Base-by-base conservation (phyloP, 2,888 invertebrate genomes). In the Andrena trimmerana region DNA sequence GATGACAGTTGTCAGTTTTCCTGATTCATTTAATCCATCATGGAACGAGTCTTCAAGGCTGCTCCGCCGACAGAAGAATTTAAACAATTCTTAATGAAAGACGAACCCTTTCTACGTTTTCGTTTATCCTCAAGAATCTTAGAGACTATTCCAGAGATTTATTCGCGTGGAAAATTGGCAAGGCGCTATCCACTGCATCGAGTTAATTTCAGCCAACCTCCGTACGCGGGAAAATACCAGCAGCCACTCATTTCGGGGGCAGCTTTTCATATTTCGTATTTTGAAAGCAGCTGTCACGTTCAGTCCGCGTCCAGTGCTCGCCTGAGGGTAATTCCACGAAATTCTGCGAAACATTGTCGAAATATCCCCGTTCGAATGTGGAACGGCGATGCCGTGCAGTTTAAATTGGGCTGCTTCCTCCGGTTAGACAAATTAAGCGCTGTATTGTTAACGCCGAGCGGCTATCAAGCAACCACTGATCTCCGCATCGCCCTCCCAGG, bases 261-360 rank as follows among this genome's bases (percentile, higher is more conserved):
- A 70, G 79, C 78, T 84, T 74, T 80, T 81, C 76, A 66, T 77
- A 86, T 78, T 76, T 86, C 81, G 62, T 68, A 79, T 86, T 42
- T 79, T 75, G 69, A 86, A 86, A 83, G 68, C 76, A 63, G 74
- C 79, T 71, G 72, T 80, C 87, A 86, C 68, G 62, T 73, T 69
- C 79, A 86, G 81, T 54, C 63, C 27, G 29, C 50, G 68, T 29
- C 67, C 82, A 42, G 31, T 42, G 60, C 68, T 54, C 24, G 16
- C 27, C 20, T 59, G 16, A 13, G 50, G 65, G 54, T 78, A 81
- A 81, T 81, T 74, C 66, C 60, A 6, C 63, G 59, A 59, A 74
- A 73, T 78, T 31, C 57, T 50, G 52, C 62, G 69, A 68, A 73
- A 65, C 70, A 79, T 60, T 79, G 67, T 78, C 62, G 78, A 68